These are phyloP conservation scores for Lordiphosa andalusiaca DNA, from an alignment of 2,888 invertebrate species.

Conservation along the genomic window DNA sequence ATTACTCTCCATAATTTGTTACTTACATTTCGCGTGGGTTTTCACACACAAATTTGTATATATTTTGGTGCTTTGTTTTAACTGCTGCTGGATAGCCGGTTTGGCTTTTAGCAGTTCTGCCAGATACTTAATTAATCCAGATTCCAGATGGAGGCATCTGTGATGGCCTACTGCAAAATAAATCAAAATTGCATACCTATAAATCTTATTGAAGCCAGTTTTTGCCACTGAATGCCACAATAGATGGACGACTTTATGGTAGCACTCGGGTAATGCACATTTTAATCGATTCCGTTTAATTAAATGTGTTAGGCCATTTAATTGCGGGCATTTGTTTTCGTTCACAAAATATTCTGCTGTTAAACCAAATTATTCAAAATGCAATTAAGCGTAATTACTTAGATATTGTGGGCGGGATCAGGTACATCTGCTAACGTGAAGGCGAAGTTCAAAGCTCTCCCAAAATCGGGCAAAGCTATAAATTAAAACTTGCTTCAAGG, in stretches of 20 bases:
- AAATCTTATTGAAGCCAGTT: conserved; percentile 38
- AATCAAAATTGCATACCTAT: conserved; percentile 29
- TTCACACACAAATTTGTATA: conserved; percentile 8
- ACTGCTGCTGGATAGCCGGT: too few relatives aligned
- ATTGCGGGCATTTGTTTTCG: conserved; percentile 55
- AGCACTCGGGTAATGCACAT: conserved; percentile 47
- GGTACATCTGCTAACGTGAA: background rate
- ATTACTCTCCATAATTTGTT: conserved; percentile 44
- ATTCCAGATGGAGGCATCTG: background rate
- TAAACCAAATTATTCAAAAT: too few relatives aligned
- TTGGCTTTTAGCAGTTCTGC: too few relatives aligned
- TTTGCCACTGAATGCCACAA: conserved; percentile 34
- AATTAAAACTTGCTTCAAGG: conserved; percentile 15
- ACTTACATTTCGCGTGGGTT: conserved; percentile 31
- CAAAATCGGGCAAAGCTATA: conserved; percentile 13
- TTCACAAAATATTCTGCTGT: conserved; percentile 32
- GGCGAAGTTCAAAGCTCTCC: conserved; percentile 27
- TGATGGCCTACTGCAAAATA: conserved; percentile 10
- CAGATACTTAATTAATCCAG: conserved; percentile 28
- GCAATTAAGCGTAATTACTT: conserved; percentile 45
- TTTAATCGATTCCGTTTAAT: conserved; percentile 54
- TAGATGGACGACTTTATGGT: conserved; percentile 62
- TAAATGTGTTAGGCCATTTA: conserved; percentile 43
- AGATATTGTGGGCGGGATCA: too few relatives aligned
- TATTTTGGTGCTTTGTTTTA: background rate